These are phyloP conservation scores for Thera obeliscata DNA, from an alignment of 2,888 invertebrate species.

Conservation along the genomic window DNA sequence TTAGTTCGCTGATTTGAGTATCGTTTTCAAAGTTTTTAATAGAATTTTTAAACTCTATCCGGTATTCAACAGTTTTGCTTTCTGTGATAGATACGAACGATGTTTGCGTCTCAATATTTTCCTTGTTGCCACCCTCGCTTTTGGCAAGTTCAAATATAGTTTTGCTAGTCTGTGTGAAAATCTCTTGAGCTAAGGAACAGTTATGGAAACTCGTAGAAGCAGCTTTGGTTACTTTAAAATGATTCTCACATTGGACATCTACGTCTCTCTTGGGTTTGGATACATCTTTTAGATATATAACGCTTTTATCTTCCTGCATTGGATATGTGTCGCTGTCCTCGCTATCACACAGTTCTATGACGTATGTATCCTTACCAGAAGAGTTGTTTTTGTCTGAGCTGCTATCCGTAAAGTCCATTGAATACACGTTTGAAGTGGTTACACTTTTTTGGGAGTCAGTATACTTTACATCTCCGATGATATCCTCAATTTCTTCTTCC, in stretches of 20 bases:
- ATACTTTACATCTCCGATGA: conserved; percentile 64
- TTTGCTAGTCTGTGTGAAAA: conserved; percentile 84
- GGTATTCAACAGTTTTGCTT: conserved; percentile 64
- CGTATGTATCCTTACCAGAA: conserved; percentile 73
- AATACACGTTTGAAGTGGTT: conserved; percentile 68
- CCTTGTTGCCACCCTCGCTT: conserved; percentile 50
- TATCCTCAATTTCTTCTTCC: conserved; percentile 74
- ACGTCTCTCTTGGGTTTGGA: conserved; percentile 39
- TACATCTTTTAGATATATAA: conserved; percentile 47
- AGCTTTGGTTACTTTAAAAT: conserved; percentile 40
- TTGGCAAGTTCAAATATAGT: conserved; percentile 81
- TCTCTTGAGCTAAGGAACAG: conserved; percentile 64
- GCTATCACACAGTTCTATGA: conserved; percentile 67
- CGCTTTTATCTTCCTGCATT: conserved; percentile 48
- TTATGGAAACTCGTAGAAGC: conserved; percentile 49
- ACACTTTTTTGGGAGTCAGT: conserved; percentile 78
- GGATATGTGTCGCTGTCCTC: conserved; percentile 65
- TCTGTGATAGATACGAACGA: conserved; percentile 68
- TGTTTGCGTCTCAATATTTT: conserved; percentile 71
- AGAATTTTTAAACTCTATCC: conserved; percentile 53
- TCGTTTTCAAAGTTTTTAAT: conserved; percentile 38
- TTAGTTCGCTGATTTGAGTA: conserved; percentile 13
- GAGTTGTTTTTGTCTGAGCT: conserved; percentile 72
- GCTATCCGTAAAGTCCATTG: conserved; percentile 72
- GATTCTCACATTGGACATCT: conserved; percentile 40